A percentile compares a stretch with the other conserved stretches of the same genome.
phyloP scores from a whole-genome alignment of 2,888 invertebrate species.

The Xestia sexstrigata region DNA sequence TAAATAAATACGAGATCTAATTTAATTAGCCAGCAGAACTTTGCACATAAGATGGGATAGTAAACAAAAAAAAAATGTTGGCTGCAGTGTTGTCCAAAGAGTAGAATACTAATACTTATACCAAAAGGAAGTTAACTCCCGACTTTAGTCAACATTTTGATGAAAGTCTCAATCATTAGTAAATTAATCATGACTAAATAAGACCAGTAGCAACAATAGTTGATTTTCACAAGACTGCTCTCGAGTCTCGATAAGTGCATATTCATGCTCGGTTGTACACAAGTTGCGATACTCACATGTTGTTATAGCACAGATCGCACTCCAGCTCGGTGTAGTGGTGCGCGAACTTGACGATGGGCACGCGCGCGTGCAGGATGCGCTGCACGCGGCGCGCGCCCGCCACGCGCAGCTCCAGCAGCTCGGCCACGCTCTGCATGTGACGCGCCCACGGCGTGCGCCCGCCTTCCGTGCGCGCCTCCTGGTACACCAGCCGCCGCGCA shows the following conservation, averaged over 20 bases:
- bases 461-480: constrained; percentile 79
- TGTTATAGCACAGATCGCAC: constrained; percentile 96
- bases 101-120: too few relatives aligned
- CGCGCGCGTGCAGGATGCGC: constrained; percentile 95
- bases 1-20: not conserved
- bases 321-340: constrained; percentile 94
- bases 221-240: not conserved
- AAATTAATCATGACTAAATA: too few relatives aligned
- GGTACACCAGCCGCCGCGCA: constrained; percentile 80
- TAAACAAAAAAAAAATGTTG: too few relatives aligned
- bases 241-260: not conserved
- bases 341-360: constrained; percentile 97
- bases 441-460: constrained; percentile 92
- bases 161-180: too few relatives aligned
- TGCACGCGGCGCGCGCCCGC: constrained; percentile 93
- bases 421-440: constrained; percentile 94
- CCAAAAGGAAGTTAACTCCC: too few relatives aligned
- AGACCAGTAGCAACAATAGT: too few relatives aligned
- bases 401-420: constrained; percentile 93
- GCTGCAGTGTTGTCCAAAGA: too few relatives aligned
- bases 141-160: too few relatives aligned
- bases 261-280: not conserved
- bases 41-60: not conserved
- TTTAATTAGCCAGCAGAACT: not conserved
- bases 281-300: constrained; percentile 91